Base-by-base conservation (phyloP, 2,797 vertebrate species). In the Silurus aristotelis region DNA sequence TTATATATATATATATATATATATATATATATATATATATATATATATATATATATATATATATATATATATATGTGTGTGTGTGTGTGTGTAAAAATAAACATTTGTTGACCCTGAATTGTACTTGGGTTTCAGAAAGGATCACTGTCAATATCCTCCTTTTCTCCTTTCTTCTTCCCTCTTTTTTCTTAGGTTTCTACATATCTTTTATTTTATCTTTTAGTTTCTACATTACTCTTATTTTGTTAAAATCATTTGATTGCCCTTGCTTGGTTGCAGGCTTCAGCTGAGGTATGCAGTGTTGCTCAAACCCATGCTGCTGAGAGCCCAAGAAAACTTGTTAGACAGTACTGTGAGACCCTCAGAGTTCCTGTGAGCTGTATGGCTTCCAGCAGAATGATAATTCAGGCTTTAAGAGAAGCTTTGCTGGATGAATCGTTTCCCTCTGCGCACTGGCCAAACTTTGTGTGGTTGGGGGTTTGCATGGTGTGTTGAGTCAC, bases 181-280 rank as follows among this genome's bases (percentile, higher is more conserved):
- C 1, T 67, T 10, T 22, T n/a, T 9, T 3, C 9, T 8, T 22
- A 9, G 9, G 10, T 73, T 52, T 73, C 20, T 48, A 27, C 4
- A 19, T 12, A 5, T 15, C 19, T 61, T 22, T 78, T 10, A 12
- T 43, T 19, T 19, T 15, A 25, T 20, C n/a, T 43, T 71, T 20
- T 43, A 19, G 6, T 2, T 25, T 2, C 12, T 9, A 3, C 6
- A 13, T 27, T 72, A 87, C 86, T 86, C 82, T 89, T 89, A 89
- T 84, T 48, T 87, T 89, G 86, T 79, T 75, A 83, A 84, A 75
- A 25, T 8, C 1, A 8, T n/a, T n/a, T 61, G 71, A 27, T 31
- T 46, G 15, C 10, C 12, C 3, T 0, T 84, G 13, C 3, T 0
- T 84, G 13, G 84, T 79, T 79, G 84, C 82, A 68, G 80, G 68